Base-by-base conservation (phyloP, 2,113 vertebrate species). In the Ammodytes dubius region DNA sequence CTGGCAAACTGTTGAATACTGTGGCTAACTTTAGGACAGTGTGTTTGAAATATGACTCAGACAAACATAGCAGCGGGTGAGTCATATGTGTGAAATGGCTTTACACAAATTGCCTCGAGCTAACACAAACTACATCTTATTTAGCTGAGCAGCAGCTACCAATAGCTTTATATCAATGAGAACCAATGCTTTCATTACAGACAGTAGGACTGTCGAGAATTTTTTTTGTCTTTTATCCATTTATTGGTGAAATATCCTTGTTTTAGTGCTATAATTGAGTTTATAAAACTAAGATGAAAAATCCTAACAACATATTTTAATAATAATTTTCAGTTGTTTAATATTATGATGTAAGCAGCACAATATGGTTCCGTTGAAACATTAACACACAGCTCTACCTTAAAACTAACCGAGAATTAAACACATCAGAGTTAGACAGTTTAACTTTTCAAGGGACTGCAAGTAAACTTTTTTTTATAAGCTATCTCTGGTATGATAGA, bases 41-140 rank as follows among this genome's bases (percentile, higher is more conserved):
- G 87, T 63, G 80, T 79, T 75, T 81, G 82, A 72, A 87, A 84
- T 68, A 27, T 89, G 84, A 90, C 49, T 89, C 81, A 87, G 77
- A 43, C 76, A 79, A 17, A 74, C 14, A 71, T 81, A 89, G 35
- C 4, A 9, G 35, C 4, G 7, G n/a, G 46, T 87, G 85, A 92
- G 47, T 87, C 88, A 89, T 64, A 67, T 35, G 52, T 40, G 70
- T 53, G 59, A 8, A 52, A 27, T 12, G 57, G 71, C 60, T 50
- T 68, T 42, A 57, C 47, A 79, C 35, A 70, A 74, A 70, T 46
- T 47, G 78, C 47, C 53, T 58, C 27, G 5, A 74, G 35, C 9
- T 56, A 74, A 63, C 10, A 11, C 13, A 9, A 39, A 64, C 56
- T 46, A n/a, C n/a, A 52, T 47, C 27, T 19, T 15, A 27, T 57